Conservation (phyloP, 2,113 vertebrate species). For the Indicator indicator region DNA sequence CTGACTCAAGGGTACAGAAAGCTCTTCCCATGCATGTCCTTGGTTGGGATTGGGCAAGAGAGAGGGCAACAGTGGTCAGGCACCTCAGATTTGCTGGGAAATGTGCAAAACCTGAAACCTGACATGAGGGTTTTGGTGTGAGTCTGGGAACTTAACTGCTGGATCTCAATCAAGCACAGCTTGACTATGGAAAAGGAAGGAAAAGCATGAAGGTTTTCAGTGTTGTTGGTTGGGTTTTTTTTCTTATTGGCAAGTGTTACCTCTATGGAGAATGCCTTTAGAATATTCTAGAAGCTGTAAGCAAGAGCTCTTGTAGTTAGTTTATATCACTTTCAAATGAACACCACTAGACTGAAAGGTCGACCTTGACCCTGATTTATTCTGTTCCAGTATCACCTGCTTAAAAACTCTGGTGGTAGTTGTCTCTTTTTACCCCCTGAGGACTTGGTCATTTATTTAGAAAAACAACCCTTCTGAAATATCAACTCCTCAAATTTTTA, state of each 20-base stretch:
- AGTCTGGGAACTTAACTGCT: slow-evolving; percentile 1
- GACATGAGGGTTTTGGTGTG: background rate
- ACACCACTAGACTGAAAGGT: background rate
- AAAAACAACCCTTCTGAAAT: background rate
- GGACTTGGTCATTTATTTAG: background rate
- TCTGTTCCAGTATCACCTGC: background rate
- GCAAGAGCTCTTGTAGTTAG: background rate
- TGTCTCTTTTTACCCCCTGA: background rate
- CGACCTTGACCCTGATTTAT: background rate
- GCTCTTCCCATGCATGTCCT: slow-evolving; percentile 39
- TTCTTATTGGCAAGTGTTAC: background rate
- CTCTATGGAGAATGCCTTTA: background rate
- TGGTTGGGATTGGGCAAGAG: slow-evolving; percentile 50
- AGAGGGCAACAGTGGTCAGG: slow-evolving; percentile 35
- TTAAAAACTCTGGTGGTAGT: background rate
- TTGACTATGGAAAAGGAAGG: slow-evolving; percentile 36
- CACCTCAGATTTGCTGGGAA: slow-evolving; percentile 38
- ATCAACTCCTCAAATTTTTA: background rate
- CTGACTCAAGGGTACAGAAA: slow-evolving; percentile 54
- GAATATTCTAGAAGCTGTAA: background rate
- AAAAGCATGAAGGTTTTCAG: background rate
- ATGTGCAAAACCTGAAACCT: slow-evolving; percentile 28
- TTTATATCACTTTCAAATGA: background rate
- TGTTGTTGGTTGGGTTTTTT: background rate
- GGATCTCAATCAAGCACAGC: slow-evolving; percentile 31